phyloP scores from a whole-genome alignment of 2,113 vertebrate species.

The Lasiurus cinereus region DNA sequence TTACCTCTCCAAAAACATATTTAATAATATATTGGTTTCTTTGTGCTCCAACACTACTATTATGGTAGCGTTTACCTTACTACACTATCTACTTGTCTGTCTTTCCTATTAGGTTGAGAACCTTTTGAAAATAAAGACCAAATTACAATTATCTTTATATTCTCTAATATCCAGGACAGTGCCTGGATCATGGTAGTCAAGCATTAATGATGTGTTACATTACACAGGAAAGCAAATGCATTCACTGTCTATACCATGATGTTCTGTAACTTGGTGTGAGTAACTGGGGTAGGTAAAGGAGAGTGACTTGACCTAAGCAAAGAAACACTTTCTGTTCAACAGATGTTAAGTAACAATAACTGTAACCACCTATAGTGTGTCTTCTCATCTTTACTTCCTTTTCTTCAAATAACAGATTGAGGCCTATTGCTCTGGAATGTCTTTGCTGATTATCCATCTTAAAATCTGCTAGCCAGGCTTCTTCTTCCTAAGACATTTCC shows the following conservation, averaged over 20 bases:
- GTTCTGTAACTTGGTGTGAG: background rate
- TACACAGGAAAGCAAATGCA: background rate
- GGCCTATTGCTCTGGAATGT: constrained; percentile 48
- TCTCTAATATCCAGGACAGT: background rate
- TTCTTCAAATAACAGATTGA: constrained; percentile 58
- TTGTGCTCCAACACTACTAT: too few relatives aligned
- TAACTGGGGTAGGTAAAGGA: background rate
- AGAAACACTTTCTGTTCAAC: background rate
- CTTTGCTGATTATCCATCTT: constrained; percentile 49
- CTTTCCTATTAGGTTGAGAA: background rate
- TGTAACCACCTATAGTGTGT: background rate
- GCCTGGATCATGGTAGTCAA: background rate
- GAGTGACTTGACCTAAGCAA: background rate
- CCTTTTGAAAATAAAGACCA: background rate
- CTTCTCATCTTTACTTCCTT: constrained; percentile 28
- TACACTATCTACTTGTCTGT: background rate
- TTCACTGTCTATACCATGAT: background rate
- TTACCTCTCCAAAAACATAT: too few relatives aligned
- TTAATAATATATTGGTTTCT: too few relatives aligned
- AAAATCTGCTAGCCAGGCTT: constrained; percentile 34
- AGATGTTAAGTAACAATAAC: background rate
- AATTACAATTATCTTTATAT: background rate
- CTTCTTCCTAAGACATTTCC: background rate
- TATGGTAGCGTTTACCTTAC: background rate
- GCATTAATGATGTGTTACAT: background rate